These are phyloP conservation scores for Gila robusta DNA, from an alignment of 2,797 vertebrate species.

Conservation along the genomic window DNA sequence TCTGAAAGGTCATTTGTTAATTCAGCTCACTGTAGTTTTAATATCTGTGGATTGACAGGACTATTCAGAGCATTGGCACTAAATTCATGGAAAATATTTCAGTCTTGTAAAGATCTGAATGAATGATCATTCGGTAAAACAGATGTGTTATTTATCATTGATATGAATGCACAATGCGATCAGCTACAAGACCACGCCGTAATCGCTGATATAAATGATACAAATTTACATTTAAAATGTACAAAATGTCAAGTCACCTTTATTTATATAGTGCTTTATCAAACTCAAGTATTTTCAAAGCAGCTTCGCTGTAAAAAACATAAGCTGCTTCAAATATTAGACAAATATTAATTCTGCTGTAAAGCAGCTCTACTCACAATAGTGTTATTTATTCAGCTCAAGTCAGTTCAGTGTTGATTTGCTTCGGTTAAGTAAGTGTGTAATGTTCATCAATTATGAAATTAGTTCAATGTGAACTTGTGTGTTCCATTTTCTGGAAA, in stretches of 20 bases:
- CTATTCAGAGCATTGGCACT: not conserved
- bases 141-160: not conserved
- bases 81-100: not conserved
- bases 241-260: not conserved
- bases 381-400: not conserved
- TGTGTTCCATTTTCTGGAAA: not conserved
- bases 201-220: not conserved
- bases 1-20: slow-evolving; percentile 33
- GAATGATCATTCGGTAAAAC: not conserved
- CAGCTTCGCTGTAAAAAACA: not conserved
- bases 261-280: not conserved
- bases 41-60: slow-evolving; percentile 2
- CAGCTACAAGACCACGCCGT: not conserved
- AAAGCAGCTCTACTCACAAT: not conserved
- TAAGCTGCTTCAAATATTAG: not conserved
- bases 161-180: not conserved
- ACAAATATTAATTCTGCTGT: not conserved
- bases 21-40: not conserved
- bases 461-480: not conserved
- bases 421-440: not conserved
- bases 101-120: not conserved
- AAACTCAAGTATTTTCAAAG: not conserved
- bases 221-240: not conserved
- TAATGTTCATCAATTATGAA: not conserved
- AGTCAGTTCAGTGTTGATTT: not conserved